Conservation (phyloP, 2,797 vertebrate genomes). For the Saguinus oedipus region DNA sequence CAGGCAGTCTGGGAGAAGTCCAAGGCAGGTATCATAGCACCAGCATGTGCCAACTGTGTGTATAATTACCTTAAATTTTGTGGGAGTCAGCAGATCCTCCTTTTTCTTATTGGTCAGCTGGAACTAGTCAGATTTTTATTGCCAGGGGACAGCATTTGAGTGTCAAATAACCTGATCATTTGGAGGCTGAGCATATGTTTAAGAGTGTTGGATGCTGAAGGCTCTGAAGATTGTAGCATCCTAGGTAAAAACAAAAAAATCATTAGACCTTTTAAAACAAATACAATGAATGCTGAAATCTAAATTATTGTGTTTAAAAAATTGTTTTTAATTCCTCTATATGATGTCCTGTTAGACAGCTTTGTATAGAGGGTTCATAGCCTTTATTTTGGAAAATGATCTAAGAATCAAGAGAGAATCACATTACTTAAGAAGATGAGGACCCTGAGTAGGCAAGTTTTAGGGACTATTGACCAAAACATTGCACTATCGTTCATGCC, state of each 20-base stretch:
- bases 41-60: background rate
- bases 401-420: background rate
- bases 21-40: background rate
- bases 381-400: background rate
- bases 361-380: background rate
- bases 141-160: background rate
- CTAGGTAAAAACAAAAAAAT: background rate
- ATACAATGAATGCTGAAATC: background rate
- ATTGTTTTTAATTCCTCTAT: background rate
- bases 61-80: background rate
- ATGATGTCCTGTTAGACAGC: background rate
- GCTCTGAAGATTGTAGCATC: background rate
- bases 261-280: background rate
- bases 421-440: background rate
- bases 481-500: background rate
- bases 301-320: background rate
- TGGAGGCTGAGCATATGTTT: background rate
- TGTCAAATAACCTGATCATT: background rate
- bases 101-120: background rate
- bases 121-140: background rate
- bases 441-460: background rate
- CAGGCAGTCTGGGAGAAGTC: background rate
- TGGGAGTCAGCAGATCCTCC: background rate
- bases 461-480: background rate
- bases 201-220: background rate